These are phyloP conservation scores for Macaria notata DNA, from an alignment of 2,888 invertebrate genomes.

Conservation along the genomic window DNA sequence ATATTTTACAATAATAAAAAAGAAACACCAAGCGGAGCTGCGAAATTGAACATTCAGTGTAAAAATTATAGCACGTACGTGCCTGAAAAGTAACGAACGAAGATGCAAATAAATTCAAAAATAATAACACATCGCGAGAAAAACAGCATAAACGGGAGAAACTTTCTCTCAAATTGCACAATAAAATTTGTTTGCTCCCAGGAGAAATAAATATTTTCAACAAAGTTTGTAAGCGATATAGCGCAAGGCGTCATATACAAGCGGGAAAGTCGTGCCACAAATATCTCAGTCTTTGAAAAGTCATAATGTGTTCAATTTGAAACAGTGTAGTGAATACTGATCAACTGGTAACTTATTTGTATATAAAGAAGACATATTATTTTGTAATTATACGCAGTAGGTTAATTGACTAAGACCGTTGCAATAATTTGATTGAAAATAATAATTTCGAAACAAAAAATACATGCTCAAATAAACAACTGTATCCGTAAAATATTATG, in stretches of 20 bases:
- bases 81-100: slow-evolving; percentile 12
- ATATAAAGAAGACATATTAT: too few relatives aligned
- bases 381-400: too few relatives aligned
- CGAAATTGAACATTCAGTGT: slow-evolving; percentile 3
- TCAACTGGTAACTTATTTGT: too few relatives aligned
- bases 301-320: too few relatives aligned
- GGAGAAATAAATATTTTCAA: slow-evolving; percentile 51
- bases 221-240: slow-evolving; percentile 54
- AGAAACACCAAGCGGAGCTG: background rate
- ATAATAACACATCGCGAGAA: slow-evolving; percentile 25
- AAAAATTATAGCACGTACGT: slow-evolving; percentile 14
- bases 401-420: too few relatives aligned
- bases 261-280: slow-evolving; percentile 16
- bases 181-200: slow-evolving; percentile 42
- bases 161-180: slow-evolving; percentile 41
- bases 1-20: slow-evolving; percentile 1
- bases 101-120: slow-evolving; percentile 29
- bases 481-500: too few relatives aligned
- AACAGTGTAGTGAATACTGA: too few relatives aligned
- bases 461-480: too few relatives aligned
- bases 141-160: slow-evolving; percentile 31
- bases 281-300: slow-evolving; percentile 15
- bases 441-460: too few relatives aligned
- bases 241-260: slow-evolving; percentile 55
- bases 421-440: too few relatives aligned